These are phyloP conservation scores for Gallirallus australis DNA, from an alignment of 2,797 vertebrate genomes.

Conservation along the genomic window DNA sequence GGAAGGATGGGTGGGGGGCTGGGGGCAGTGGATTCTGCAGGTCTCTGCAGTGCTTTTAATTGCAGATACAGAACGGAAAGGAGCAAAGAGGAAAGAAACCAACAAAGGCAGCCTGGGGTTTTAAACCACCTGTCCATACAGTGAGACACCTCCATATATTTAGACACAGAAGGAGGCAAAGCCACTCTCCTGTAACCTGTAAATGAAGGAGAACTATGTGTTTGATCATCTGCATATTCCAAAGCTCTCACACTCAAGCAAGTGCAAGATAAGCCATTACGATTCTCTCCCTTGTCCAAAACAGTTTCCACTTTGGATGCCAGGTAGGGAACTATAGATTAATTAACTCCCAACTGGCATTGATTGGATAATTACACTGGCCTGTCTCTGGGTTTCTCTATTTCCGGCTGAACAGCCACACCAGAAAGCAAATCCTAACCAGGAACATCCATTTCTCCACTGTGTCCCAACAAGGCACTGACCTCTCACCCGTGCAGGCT, in stretches of 20 bases:
- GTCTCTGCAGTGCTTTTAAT: constrained; percentile 45
- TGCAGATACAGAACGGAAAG: not conserved
- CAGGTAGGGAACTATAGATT: constrained; percentile 65
- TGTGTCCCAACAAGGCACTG: not conserved
- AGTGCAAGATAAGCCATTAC: constrained; percentile 32
- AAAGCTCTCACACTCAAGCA: not conserved
- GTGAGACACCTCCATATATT: not conserved
- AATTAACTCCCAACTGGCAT: constrained; percentile 68
- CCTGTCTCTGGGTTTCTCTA: constrained; percentile 43
- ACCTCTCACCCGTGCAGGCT: constrained; percentile 16
- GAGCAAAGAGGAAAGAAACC: not conserved
- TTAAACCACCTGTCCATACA: constrained; percentile 21
- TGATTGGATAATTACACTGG: constrained; percentile 48
- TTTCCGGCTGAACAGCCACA: constrained; percentile 15
- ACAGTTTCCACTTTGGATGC: constrained; percentile 46
- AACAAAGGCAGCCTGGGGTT: not conserved
- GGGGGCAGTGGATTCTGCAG: not conserved
- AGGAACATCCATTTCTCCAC: not conserved
- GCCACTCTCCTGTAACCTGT: not conserved
- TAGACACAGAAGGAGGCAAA: not conserved
- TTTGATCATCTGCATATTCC: constrained; percentile 18
- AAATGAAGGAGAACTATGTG: not conserved
- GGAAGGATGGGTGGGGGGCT: not conserved
- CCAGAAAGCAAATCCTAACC: constrained; percentile 28
- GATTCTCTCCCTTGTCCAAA: constrained; percentile 39